Conservation (phyloP, 1,140 invertebrate genomes). For the Patella vulgata region DNA sequence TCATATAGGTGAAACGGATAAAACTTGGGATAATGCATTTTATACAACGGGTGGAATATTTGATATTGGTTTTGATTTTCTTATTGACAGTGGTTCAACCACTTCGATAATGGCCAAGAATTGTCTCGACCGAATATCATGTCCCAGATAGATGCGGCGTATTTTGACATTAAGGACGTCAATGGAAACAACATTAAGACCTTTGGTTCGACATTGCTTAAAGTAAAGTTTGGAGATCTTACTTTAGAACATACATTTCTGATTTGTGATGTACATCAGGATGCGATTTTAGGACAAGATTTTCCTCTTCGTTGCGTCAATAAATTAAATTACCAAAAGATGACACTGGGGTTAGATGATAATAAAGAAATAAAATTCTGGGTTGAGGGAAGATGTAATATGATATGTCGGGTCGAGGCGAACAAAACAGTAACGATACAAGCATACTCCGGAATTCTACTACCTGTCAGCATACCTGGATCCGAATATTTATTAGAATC, state of each 20-base stretch:
- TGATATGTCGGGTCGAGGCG: slow-evolving; percentile 20
- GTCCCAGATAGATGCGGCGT: no score
- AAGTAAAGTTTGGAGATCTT: background rate
- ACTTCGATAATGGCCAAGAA: background rate
- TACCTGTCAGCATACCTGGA: slow-evolving; percentile 13
- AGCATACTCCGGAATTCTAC: slow-evolving; percentile 6
- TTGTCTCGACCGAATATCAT: background rate
- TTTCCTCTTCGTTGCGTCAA: slow-evolving; percentile 15
- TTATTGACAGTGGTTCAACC: slow-evolving; percentile 23
- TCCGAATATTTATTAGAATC: background rate
- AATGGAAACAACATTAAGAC: background rate
- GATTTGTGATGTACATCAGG: slow-evolving; percentile 9
- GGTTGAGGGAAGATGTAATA: slow-evolving; percentile 17
- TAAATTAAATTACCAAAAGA: slow-evolving; percentile 15
- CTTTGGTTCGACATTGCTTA: background rate
- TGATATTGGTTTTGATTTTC: background rate
- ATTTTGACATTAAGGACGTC: background rate
- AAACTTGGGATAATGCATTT: slow-evolving; percentile 21
- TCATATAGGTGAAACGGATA: background rate
- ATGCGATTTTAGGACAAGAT: slow-evolving; percentile 20
- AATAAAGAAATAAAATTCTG: slow-evolving; percentile 7
- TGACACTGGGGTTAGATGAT: background rate
- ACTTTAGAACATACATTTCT: background rate
- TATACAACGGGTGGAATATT: slow-evolving; percentile 1
- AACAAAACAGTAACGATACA: slow-evolving; percentile 7